Evolutionary conservation across 1,140 invertebrate genomes (phyloP).

Genomic region (Archivesica marissinica): DNA sequence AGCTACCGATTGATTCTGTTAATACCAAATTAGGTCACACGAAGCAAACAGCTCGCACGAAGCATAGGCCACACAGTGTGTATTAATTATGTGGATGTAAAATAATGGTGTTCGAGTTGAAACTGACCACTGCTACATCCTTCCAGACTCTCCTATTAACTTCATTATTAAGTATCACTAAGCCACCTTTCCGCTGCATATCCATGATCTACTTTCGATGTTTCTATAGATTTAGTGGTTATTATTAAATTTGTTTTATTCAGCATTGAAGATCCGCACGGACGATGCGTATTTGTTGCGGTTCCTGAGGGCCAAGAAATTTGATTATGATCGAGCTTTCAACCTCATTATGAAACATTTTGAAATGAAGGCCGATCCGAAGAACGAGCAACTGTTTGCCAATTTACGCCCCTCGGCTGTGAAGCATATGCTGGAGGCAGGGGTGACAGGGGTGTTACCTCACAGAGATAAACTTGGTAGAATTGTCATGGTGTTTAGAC

Average conservation of each 20-base stretch:
- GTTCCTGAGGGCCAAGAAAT: slow-evolving; percentile 93
- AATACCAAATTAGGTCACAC: too few species aligned
- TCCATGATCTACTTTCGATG: too few species aligned
- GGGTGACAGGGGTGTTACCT: slow-evolving; percentile 90
- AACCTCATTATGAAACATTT: slow-evolving; percentile 94
- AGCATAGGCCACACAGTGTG: too few species aligned
- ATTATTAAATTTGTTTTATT: slow-evolving; percentile 37
- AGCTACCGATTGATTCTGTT: too few species aligned
- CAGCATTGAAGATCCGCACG: slow-evolving; percentile 77
- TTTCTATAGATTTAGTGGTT: too few species aligned
- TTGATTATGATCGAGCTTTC: slow-evolving; percentile 91
- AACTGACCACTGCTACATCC: too few species aligned
- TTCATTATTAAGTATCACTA: too few species aligned
- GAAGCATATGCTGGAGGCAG: slow-evolving; percentile 90
- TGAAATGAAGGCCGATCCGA: slow-evolving; percentile 88
- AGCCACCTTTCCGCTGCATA: too few species aligned
- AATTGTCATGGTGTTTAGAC: slow-evolving; percentile 89
- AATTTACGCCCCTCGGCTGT: slow-evolving; percentile 89
- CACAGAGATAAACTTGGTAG: slow-evolving; percentile 91
- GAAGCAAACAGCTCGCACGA: too few species aligned
- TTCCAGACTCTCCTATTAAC: too few species aligned
- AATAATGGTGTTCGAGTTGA: too few species aligned
- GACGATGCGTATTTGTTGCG: slow-evolving; percentile 92
- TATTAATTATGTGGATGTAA: too few species aligned
- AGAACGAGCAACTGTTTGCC: slow-evolving; percentile 88